These are phyloP conservation scores for Noctua janthe DNA, from an alignment of 2,888 invertebrate genomes.

Conservation along the genomic window DNA sequence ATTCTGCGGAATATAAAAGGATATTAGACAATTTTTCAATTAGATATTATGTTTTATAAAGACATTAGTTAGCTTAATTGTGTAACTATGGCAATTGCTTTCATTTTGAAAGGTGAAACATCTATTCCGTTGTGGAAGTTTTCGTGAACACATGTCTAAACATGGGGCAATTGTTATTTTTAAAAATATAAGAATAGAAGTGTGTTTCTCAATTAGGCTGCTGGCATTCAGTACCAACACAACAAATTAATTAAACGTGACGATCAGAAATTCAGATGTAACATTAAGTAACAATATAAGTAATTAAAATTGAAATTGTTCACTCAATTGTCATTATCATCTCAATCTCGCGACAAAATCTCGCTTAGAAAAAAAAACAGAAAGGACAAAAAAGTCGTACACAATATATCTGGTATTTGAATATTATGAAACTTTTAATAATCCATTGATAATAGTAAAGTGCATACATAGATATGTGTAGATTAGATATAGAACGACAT, in stretches of 20 bases:
- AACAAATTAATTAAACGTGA: neutral
- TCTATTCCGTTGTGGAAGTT: neutral
- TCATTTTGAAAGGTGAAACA: constrained; percentile 4
- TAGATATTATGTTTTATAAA: neutral
- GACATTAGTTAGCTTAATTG: neutral
- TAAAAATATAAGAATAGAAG: neutral
- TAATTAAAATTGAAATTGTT: neutral
- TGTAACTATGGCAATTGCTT: neutral
- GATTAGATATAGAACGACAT: neutral
- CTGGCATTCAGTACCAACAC: neutral
- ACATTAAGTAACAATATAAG: neutral
- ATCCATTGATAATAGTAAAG: neutral
- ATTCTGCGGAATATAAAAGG: constrained; percentile 30
- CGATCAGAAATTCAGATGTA: neutral
- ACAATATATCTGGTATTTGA: neutral
- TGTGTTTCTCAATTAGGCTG: neutral
- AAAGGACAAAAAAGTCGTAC: neutral
- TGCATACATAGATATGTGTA: constrained; percentile 9
- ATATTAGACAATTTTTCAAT: neutral
- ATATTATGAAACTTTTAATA: constrained; percentile 18
- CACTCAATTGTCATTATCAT: neutral
- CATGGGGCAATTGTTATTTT: neutral
- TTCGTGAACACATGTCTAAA: neutral
- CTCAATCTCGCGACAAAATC: neutral
- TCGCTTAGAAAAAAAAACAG: too few relatives aligned